Percentiles rank a stretch among this genome's conserved stretches.
These are phyloP conservation scores for Strigamia transsilvanica DNA, from an alignment of 2,888 invertebrate species.

Conservation along the genomic window DNA sequence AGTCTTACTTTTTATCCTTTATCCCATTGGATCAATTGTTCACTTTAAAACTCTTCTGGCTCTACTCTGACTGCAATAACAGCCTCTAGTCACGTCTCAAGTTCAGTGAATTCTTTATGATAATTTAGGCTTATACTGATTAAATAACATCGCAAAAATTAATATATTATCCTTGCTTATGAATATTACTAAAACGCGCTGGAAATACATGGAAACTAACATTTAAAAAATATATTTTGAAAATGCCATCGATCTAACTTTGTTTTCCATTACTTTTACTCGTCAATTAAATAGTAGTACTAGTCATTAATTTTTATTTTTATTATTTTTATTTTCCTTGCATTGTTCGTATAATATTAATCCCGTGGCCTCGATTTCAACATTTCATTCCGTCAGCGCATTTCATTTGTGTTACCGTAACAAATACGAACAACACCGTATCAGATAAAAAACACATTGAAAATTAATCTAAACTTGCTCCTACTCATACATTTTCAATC, in stretches of 20 bases:
- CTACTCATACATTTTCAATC: too few relatives aligned
- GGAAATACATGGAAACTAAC: not conserved
- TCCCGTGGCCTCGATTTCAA: conserved; percentile 1
- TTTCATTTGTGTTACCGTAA: not conserved
- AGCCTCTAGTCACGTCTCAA: conserved; percentile 18
- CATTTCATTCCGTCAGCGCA: not conserved
- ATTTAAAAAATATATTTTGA: not conserved
- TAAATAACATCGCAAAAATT: not conserved
- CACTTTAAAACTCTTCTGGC: not conserved
- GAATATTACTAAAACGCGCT: not conserved
- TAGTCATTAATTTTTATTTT: not conserved
- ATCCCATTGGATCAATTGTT: not conserved
- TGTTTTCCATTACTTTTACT: not conserved
- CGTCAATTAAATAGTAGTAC: not conserved
- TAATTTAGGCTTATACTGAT: not conserved
- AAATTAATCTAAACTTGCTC: not conserved
- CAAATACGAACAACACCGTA: not conserved
- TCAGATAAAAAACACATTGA: not conserved
- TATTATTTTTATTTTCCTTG: not conserved
- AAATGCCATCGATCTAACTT: not conserved
- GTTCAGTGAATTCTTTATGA: conserved; percentile 31
- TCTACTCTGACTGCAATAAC: not conserved
- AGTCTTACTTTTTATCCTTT: not conserved
- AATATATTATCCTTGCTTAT: not conserved
- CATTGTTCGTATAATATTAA: not conserved